These are phyloP conservation scores for Oceanites oceanicus DNA, from an alignment of 2,113 vertebrate genomes.

Conservation along the genomic window DNA sequence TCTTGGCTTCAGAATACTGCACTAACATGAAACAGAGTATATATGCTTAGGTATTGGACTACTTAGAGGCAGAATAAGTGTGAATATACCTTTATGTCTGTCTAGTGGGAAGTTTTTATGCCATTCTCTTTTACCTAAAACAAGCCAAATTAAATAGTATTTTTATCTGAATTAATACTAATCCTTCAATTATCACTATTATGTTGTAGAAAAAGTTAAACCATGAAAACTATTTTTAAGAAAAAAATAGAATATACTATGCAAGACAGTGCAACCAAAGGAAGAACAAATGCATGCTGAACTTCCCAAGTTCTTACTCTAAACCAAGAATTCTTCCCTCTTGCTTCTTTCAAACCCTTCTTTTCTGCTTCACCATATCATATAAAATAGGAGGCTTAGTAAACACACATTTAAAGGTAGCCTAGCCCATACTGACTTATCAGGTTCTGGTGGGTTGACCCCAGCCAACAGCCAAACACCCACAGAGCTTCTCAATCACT, in stretches of 20 bases:
- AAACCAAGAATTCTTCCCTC: neutral
- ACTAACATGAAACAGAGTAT: neutral
- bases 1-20: neutral
- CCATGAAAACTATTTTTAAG: neutral
- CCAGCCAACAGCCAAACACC: neutral
- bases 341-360: neutral
- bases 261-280: neutral
- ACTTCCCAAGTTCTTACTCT: neutral
- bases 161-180: neutral
- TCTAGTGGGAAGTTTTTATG: neutral
- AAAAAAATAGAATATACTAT: neutral
- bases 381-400: neutral
- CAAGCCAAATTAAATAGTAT: neutral
- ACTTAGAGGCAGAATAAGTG: neutral
- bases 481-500: neutral
- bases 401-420: neutral
- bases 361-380: neutral
- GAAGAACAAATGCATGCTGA: neutral
- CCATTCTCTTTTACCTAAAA: neutral
- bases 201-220: neutral
- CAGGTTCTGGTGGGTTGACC: neutral
- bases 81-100: neutral
- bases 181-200: neutral
- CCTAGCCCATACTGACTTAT: neutral
- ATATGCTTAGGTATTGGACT: neutral